These are phyloP conservation scores for Todus mexicanus DNA, from an alignment of 2,797 vertebrate species.

Conservation along the genomic window DNA sequence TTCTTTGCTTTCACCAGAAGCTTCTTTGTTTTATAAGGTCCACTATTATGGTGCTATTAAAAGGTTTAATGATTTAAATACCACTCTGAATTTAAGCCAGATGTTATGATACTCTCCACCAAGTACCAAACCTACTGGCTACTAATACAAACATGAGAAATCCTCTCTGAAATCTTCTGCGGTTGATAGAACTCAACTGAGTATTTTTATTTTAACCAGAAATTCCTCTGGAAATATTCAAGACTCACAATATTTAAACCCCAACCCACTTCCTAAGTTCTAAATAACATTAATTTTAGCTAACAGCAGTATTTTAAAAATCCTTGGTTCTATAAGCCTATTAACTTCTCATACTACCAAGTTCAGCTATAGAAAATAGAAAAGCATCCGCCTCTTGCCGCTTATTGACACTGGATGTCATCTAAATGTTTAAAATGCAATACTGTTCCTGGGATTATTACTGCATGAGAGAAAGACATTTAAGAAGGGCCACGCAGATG, in stretches of 20 bases:
- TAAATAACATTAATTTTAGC: constrained; percentile 62
- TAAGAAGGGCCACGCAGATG: not conserved
- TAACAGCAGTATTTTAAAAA: constrained; percentile 63
- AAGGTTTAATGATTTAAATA: constrained; percentile 60
- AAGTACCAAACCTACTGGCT: constrained; percentile 29
- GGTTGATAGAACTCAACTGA: not conserved
- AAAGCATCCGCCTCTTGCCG: not conserved
- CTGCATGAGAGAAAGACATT: not conserved
- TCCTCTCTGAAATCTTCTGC: not conserved
- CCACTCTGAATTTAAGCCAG: constrained; percentile 27
- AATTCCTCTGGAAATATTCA: constrained; percentile 59
- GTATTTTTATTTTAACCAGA: constrained; percentile 49
- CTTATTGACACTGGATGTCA: constrained; percentile 18
- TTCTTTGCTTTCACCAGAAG: constrained; percentile 1
- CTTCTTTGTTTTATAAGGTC: not conserved
- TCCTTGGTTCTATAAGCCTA: constrained; percentile 62
- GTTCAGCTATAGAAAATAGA: constrained; percentile 8
- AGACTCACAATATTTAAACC: not conserved
- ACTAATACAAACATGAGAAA: constrained; percentile 14
- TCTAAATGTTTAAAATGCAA: constrained; percentile 13
- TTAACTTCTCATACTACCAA: constrained; percentile 65
- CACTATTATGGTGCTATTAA: constrained; percentile 51
- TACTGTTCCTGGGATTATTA: not conserved
- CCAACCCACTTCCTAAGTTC: not conserved
- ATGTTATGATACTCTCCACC: not conserved